A percentile compares a stretch with the other conserved stretches of the same genome.
Conservation (phyloP, 2,113 vertebrate genomes). For the Indicator maculatus region DNA sequence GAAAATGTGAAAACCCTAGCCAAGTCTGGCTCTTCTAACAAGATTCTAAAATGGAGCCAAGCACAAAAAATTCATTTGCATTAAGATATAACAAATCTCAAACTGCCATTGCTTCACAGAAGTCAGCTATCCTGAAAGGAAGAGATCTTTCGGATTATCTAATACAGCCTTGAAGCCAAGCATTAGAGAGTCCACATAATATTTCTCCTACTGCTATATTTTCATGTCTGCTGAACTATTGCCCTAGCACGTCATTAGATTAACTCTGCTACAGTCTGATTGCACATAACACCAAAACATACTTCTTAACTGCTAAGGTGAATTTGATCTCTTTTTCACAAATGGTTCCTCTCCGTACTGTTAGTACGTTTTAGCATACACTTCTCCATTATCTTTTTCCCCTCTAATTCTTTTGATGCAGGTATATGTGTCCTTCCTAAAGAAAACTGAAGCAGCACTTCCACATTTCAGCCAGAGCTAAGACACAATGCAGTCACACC, state of each 20-base stretch:
- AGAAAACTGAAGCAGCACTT: not conserved
- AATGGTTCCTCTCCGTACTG: not conserved
- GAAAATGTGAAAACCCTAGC: not conserved
- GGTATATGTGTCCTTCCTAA: not conserved
- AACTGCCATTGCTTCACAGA: constrained; percentile 12
- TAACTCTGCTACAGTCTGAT: not conserved
- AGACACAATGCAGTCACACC: not conserved
- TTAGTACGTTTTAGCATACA: not conserved
- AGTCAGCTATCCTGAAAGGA: not conserved
- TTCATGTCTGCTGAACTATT: not conserved
- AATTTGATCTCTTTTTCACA: not conserved
- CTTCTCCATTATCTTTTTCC: not conserved
- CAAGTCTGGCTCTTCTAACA: constrained; percentile 23
- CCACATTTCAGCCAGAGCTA: not conserved
- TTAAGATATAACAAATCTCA: constrained; percentile 29
- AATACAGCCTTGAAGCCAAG: not conserved
- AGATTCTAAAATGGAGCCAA: not conserved
- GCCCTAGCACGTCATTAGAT: not conserved
- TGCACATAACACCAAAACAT: not conserved
- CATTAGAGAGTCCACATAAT: not conserved
- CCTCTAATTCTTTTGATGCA: not conserved
- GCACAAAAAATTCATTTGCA: constrained; percentile 13
- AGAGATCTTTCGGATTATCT: not conserved
- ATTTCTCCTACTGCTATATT: not conserved
- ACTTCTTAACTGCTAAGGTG: not conserved